Conservation (phyloP, 2,888 invertebrate species). For the Tribolium freemani region DNA sequence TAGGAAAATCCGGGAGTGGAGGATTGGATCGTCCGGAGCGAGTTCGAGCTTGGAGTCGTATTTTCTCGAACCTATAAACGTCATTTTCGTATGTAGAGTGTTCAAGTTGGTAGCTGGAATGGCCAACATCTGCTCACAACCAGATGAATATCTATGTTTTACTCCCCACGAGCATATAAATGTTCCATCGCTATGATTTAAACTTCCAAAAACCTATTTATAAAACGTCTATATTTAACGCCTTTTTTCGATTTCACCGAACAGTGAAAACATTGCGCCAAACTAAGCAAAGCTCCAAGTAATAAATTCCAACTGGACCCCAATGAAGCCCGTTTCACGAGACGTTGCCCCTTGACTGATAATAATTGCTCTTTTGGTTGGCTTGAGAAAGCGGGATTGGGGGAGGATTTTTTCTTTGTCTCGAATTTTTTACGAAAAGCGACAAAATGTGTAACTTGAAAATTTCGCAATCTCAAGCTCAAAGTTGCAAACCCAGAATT, state of each 20-base stretch:
- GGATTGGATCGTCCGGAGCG: conserved; percentile 32
- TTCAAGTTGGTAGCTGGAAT: conserved; percentile 44
- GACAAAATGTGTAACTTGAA: no score
- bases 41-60: conserved; percentile 44
- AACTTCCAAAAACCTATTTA: conserved; percentile 42
- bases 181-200: conserved; percentile 57
- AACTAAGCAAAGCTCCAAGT: conserved; percentile 1
- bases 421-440: no score
- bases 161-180: conserved; percentile 54
- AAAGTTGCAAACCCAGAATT: no score
- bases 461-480: no score
- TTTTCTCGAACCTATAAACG: conserved; percentile 53
- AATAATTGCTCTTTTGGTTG: conserved; percentile 12
- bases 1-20: conserved; percentile 49
- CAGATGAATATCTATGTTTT: conserved; percentile 56
- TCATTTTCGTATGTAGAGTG: conserved; percentile 54
- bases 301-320: conserved; percentile 27
- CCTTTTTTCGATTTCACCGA: neutral
- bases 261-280: neutral
- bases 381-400: neutral
- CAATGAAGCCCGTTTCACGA: conserved; percentile 24
- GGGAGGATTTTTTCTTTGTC: neutral
- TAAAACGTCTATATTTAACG: conserved; percentile 29
- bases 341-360: conserved; percentile 20
- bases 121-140: conserved; percentile 51